phyloP scores from a whole-genome alignment of 2,797 vertebrate species.

The Rhinella marina region DNA sequence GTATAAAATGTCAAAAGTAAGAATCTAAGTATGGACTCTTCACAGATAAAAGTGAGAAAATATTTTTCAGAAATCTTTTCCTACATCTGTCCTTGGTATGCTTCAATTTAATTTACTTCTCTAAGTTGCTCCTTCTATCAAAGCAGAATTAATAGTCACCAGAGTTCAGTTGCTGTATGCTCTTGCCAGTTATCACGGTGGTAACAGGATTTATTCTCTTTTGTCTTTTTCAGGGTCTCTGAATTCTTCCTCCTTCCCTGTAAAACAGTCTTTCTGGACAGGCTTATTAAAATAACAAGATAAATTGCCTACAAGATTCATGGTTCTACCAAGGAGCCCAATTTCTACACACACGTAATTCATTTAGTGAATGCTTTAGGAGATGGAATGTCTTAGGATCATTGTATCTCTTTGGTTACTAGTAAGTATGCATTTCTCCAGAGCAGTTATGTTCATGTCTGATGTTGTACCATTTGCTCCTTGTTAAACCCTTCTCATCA shows the following conservation, averaged over 20 bases:
- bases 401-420: constrained; percentile 31
- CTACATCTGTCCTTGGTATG: constrained; percentile 65
- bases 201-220: constrained; percentile 50
- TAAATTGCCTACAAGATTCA: constrained; percentile 57
- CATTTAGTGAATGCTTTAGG: constrained; percentile 55
- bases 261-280: constrained; percentile 61
- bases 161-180: constrained; percentile 62
- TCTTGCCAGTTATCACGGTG: constrained; percentile 61
- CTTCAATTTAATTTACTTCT: constrained; percentile 69
- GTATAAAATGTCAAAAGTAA: constrained; percentile 21
- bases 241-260: constrained; percentile 57
- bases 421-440: constrained; percentile 15
- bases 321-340: constrained; percentile 53
- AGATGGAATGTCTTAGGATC: constrained; percentile 45
- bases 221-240: constrained; percentile 48
- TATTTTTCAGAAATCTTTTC: constrained; percentile 64
- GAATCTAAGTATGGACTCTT: constrained; percentile 26
- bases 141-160: constrained; percentile 68
- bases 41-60: constrained; percentile 56
- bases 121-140: constrained; percentile 64
- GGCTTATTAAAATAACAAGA: constrained; percentile 63
- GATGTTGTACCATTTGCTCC: not conserved
- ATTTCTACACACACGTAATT: constrained; percentile 59
- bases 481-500: not conserved
- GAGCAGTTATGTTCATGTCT: not conserved